Evolutionary conservation across 2,888 invertebrate genomes (phyloP), one percentile per base, ranked within the genome.

Genomic region (Salticus scenicus): DNA sequence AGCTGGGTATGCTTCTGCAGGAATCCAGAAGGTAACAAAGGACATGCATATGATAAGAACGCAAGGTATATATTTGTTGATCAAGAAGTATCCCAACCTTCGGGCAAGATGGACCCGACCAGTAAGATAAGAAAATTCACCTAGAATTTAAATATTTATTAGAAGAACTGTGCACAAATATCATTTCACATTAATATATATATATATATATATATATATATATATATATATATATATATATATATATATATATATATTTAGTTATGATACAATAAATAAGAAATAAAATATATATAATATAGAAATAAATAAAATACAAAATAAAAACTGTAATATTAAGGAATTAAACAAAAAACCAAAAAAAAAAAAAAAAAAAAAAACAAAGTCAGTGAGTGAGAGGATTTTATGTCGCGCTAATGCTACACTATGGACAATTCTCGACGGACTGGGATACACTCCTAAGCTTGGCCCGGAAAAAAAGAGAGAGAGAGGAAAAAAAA

Each of bases 21-120:
- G 89, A 51, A 89, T 86, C 89, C 89, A 89, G 63, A 89, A 88
- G 0, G 88, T 87, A 0, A 88, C 84, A 31, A 88, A 88, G 7
- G 88, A 88, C 88, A 88, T 88, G 17, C 81, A 79, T 4, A 88
- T 88, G 12, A 88, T 88, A 10, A 88, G 70, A 17, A 86, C 79
- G 33, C 88, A 88, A 1, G 88, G 88, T 24, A 88, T 83, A 67
- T 85, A 88, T 28, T 86, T 83, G 24, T 88, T 88, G 42, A 88
- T 83, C 0, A 88, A 63, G 71, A 85, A 88, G 33, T 86, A 82
- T 0, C 88, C 88, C 0, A 88, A 33, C 12, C 87, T 79, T 41
- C 88, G 37, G 1, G 73, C 71, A 2, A 88, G 78, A 17, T 72
- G 73, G 10, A 88, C 75, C 47, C 47, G 37, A 10, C 88, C 88